Evolutionary conservation across 2,888 invertebrate genomes (phyloP), one percentile per base, ranked within the genome.

Genomic region (Apocheima hispidaria): DNA sequence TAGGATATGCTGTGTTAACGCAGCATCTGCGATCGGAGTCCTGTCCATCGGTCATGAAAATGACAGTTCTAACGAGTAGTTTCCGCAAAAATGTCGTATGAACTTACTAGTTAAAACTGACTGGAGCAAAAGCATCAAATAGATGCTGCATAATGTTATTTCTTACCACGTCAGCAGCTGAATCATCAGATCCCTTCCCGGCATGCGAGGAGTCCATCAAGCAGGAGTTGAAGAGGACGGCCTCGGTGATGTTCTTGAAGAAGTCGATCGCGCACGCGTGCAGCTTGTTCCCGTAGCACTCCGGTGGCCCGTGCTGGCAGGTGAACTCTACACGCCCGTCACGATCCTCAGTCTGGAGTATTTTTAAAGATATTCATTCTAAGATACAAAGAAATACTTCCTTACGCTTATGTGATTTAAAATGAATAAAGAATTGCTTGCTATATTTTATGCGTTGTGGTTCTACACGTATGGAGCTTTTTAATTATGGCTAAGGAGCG

Each of bases 201-300:
- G 54, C 51, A 14, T 70, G 73, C 14, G 68, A 63, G 23, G 68
- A 60, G 43, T 78, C 69, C 82, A 86, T 82, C 55, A 86, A 69
- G 43, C 86, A 86, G 18, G 94, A 87, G 44, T 96, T 93, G 73
- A 95, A 95, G 71, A 95, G 86, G 6, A 96, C 77, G 48, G 94
- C 93, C 36, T 87, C 73, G 1, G 93, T 86, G n/a, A 88, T 86
- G 78, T 96, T 93, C 46, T 86, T 80, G 10, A 96, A 83, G n/a
- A 91, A 75, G 68, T 95, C 93, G 46, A 96, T 93, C 0, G 94
- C 94, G 82, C 97, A 97, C 0, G 96, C 96, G 80, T 97, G 97
- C 58, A 97, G 93, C 73, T 94, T 96, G 83, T 97, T 97, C 0
- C 96, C 97, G 70, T 95, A 93, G 78, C 97, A 97, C 84, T 97